Evolutionary conservation across 2,888 invertebrate genomes (phyloP).

Genomic region (Eilema caniola): DNA sequence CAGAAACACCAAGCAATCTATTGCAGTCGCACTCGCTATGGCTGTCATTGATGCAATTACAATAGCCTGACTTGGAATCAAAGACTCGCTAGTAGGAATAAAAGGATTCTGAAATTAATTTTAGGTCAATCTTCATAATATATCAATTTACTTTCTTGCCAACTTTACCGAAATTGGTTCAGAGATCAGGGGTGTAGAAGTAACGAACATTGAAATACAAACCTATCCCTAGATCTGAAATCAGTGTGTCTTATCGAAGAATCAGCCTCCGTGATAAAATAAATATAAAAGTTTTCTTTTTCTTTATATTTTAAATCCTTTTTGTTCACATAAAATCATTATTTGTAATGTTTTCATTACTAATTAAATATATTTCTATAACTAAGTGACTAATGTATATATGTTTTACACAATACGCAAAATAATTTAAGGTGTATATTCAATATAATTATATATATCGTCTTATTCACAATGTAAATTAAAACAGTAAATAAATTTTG

Average conservation of each 20-base stretch:
- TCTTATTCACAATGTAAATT: constrained; percentile 77
- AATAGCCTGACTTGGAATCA: too few relatives aligned
- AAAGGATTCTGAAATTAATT: too few relatives aligned
- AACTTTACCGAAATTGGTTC: neutral
- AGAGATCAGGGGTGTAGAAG: neutral
- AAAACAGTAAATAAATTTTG: constrained; percentile 76
- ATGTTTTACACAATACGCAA: constrained; percentile 71
- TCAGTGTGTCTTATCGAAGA: neutral
- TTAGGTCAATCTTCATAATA: too few relatives aligned
- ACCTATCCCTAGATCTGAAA: too few relatives aligned
- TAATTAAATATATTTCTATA: constrained; percentile 43
- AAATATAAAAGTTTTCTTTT: too few relatives aligned
- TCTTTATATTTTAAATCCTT: neutral
- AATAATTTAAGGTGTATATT: constrained; percentile 70
- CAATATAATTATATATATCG: constrained; percentile 54
- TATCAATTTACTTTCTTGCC: neutral
- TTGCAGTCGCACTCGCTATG: too few relatives aligned
- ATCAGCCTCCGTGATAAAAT: neutral
- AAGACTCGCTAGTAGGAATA: too few relatives aligned
- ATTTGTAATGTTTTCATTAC: constrained; percentile 32
- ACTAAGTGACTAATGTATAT: constrained; percentile 63
- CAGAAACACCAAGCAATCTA: too few relatives aligned
- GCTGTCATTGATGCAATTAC: too few relatives aligned
- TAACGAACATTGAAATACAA: neutral
- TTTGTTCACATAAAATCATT: constrained; percentile 8